Evolutionary conservation across 2,797 vertebrate species (phyloP).

Genomic region (Limnodromus scolopaceus): DNA sequence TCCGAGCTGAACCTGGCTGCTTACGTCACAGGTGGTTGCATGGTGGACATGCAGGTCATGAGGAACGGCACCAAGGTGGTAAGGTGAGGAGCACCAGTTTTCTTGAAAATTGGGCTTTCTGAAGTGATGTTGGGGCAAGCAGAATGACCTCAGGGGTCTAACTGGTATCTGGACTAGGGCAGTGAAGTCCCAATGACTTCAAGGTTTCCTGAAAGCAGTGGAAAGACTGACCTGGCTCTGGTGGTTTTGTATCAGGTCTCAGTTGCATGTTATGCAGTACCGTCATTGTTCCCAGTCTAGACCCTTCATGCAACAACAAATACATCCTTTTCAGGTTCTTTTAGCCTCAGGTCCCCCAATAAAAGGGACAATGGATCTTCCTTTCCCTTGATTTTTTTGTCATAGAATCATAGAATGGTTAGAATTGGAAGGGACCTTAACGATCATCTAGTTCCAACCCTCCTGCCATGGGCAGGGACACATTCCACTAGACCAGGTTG

Average conservation of each 20-base stretch:
- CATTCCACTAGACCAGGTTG: background rate
- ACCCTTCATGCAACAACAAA: background rate
- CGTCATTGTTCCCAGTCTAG: background rate
- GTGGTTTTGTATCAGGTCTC: background rate
- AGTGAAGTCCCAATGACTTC: background rate
- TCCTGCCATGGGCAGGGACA: background rate
- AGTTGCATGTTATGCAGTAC: background rate
- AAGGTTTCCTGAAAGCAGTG: background rate
- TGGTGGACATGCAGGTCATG: constrained; percentile 93
- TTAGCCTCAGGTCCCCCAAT: background rate
- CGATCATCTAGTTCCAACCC: background rate
- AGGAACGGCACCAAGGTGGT: constrained; percentile 91
- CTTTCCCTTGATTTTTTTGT: background rate
- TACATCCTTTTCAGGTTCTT: background rate
- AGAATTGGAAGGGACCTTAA: background rate
- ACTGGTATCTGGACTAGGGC: background rate
- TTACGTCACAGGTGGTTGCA: constrained; percentile 90
- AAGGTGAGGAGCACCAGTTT: constrained; percentile 81
- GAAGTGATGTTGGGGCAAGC: background rate
- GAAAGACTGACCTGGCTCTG: background rate
- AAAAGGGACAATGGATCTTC: background rate
- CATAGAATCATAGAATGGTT: background rate
- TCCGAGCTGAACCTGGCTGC: constrained; percentile 94
- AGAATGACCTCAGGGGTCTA: background rate
- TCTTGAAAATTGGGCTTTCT: background rate